Conservation (phyloP, 2,888 invertebrate genomes). For the Papilio demoleus region DNA sequence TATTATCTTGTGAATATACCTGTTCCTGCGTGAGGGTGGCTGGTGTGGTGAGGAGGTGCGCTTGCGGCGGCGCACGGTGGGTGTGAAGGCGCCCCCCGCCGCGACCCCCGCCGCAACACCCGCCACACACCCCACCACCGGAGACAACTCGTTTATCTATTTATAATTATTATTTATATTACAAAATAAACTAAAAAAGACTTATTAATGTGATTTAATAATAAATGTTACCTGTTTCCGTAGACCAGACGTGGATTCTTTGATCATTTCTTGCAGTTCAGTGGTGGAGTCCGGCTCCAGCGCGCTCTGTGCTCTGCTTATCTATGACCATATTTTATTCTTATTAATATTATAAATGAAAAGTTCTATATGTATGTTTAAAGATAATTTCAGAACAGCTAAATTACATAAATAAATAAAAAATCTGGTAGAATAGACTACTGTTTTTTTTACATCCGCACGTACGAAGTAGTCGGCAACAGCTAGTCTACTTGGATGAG, state of each 20-base stretch:
- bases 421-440: too few relatives aligned
- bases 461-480: neutral
- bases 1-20: slow-evolving; percentile 42
- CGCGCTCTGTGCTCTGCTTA: slow-evolving; percentile 41
- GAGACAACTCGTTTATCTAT: neutral
- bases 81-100: slow-evolving; percentile 59
- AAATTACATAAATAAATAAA: neutral
- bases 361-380: too few relatives aligned
- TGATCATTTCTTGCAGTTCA: slow-evolving; percentile 50
- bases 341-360: too few relatives aligned
- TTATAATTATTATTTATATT: neutral
- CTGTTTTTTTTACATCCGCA: too few relatives aligned
- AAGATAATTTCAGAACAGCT: too few relatives aligned
- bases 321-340: slow-evolving; percentile 41
- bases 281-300: slow-evolving; percentile 72
- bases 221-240: too few relatives aligned
- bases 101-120: neutral
- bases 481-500: too few relatives aligned
- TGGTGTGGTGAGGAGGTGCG: slow-evolving; percentile 51
- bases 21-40: slow-evolving; percentile 22
- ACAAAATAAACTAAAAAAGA: too few relatives aligned
- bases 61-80: slow-evolving; percentile 71
- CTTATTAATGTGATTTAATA: too few relatives aligned
- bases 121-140: neutral
- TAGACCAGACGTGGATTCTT: too few relatives aligned